These are phyloP conservation scores for Stenotaenia linearis DNA, from an alignment of 2,888 invertebrate species.

Conservation along the genomic window DNA sequence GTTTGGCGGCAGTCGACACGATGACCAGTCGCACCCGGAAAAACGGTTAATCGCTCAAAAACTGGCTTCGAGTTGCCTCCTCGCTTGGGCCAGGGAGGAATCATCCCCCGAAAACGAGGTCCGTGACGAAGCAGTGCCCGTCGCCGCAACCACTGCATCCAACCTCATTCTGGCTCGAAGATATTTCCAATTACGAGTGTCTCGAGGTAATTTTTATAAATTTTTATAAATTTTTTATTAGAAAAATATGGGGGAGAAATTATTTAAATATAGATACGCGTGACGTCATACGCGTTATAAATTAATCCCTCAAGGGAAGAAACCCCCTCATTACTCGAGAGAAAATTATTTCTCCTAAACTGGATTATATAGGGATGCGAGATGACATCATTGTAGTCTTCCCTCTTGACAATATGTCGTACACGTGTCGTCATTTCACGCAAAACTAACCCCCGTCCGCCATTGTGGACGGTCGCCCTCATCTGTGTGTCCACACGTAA, in stretches of 20 bases:
- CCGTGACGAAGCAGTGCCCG: neutral
- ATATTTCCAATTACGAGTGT: conserved; percentile 24
- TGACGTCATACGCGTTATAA: neutral
- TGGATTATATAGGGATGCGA: neutral
- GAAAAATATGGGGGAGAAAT: neutral
- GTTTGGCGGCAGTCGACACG: neutral
- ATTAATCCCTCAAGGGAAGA: neutral
- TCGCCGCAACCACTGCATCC: neutral
- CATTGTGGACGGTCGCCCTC: neutral
- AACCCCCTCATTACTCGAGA: neutral
- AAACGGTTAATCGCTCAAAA: neutral
- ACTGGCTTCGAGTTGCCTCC: neutral
- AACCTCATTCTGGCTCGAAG: conserved; percentile 24
- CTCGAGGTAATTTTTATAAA: neutral
- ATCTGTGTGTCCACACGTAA: neutral
- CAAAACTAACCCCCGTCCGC: neutral
- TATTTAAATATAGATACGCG: neutral
- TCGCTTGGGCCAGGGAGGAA: neutral
- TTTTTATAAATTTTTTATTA: neutral
- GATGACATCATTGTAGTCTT: neutral
- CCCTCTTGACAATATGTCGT: neutral
- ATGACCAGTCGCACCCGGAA: neutral
- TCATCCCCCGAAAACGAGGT: neutral
- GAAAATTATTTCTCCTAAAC: neutral
- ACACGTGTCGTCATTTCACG: neutral